A percentile compares a stretch with the other conserved stretches of the same genome.
phyloP scores from a whole-genome alignment of 2,113 vertebrate genomes.

The Campylorhamphus procurvoides region DNA sequence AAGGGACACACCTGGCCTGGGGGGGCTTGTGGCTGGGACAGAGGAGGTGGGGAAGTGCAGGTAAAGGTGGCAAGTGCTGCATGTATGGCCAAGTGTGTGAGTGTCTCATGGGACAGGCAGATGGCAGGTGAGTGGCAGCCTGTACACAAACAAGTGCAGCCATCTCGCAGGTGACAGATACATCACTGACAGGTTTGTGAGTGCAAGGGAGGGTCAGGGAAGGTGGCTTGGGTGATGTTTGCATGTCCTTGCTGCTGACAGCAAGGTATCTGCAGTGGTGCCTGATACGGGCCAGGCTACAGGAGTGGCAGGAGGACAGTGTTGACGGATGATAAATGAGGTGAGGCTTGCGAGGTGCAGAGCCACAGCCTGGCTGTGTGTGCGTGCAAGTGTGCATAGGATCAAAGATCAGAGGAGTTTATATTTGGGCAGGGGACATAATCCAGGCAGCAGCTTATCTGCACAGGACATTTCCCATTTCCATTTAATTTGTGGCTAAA shows the following conservation, averaged over 20 bases:
- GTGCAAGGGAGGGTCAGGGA: background rate
- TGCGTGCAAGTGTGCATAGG: background rate
- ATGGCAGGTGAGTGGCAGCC: background rate
- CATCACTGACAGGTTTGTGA: background rate
- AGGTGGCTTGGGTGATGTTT: background rate
- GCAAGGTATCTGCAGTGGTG: background rate
- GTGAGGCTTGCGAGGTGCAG: background rate
- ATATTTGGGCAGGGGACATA: conserved; percentile 43
- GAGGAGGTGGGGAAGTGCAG: background rate
- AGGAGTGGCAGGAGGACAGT: background rate
- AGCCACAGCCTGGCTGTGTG: background rate
- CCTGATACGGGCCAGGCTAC: background rate
- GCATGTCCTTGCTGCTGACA: background rate
- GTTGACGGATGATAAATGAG: background rate
- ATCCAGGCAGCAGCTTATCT: conserved; percentile 62
- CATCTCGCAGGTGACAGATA: rapidly evolving
- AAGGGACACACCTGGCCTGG: rapidly evolving
- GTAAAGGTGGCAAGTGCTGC: background rate
- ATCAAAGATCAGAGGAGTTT: conserved; percentile 56
- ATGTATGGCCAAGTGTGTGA: rapidly evolving
- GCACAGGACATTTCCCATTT: conserved; percentile 60
- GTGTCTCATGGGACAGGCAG: background rate
- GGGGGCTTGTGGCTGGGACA: background rate
- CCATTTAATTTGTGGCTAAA: conserved; percentile 62
- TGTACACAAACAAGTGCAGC: background rate